phyloP scores from a whole-genome alignment of 2,113 vertebrate genomes.

The Procavia capensis region DNA sequence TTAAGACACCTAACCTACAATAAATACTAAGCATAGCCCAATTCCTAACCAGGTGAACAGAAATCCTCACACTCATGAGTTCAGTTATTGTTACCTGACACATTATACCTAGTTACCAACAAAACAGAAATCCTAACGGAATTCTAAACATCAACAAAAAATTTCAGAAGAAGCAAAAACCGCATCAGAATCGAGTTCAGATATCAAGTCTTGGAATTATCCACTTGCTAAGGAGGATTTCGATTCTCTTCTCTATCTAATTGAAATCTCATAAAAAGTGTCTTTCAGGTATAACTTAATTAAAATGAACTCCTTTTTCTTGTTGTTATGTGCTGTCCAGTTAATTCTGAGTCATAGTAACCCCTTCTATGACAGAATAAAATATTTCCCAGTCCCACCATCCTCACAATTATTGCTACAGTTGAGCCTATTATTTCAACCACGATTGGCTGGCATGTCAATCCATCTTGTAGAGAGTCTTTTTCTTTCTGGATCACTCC shows the following conservation, averaged over 20 bases:
- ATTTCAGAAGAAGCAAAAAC: too few relatives aligned
- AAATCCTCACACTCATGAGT: background rate
- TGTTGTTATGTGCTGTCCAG: background rate
- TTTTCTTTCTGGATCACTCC: background rate
- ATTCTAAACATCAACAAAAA: too few relatives aligned
- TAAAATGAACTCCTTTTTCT: background rate
- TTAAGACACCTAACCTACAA: background rate
- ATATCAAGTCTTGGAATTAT: too few relatives aligned
- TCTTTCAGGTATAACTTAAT: background rate
- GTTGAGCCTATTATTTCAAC: background rate
- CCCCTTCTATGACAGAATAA: too few relatives aligned
- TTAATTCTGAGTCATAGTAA: too few relatives aligned
- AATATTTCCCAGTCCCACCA: background rate
- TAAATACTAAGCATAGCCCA: background rate
- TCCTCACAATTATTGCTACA: background rate
- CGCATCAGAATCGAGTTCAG: too few relatives aligned
- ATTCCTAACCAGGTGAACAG: too few relatives aligned
- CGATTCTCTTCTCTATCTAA: background rate
- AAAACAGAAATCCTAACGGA: too few relatives aligned
- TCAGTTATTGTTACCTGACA: background rate
- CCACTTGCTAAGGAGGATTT: background rate
- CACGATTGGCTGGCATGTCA: too few relatives aligned
- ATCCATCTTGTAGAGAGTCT: background rate
- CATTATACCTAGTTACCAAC: background rate
- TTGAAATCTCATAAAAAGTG: background rate